A percentile compares a stretch with the other conserved stretches of the same genome.
Conservation (phyloP, 1,140 invertebrate genomes). For the Harpegnathos saltator region DNA sequence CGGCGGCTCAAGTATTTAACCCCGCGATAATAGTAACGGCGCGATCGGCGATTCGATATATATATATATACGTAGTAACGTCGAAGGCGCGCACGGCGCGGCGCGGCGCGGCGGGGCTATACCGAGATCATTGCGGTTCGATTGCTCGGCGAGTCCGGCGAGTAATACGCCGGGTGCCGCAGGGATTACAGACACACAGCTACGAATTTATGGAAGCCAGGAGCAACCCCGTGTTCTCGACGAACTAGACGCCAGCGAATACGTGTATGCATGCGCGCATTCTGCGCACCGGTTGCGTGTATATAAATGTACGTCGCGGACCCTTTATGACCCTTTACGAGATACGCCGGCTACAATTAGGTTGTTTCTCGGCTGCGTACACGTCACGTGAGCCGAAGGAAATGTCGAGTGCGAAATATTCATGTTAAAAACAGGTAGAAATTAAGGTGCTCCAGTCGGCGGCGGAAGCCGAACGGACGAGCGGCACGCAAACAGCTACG, state of each 20-base stretch:
- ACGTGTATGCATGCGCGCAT: conserved; percentile 8
- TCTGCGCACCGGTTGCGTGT: neutral
- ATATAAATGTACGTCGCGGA: neutral
- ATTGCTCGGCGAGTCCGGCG: conserved; percentile 64
- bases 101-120: too few relatives aligned
- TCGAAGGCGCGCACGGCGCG: conserved; percentile 52
- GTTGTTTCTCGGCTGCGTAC: conserved; percentile 12
- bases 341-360: conserved; percentile 11
- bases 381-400: conserved; percentile 21
- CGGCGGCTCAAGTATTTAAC: conserved; percentile 66
- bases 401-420: conserved; percentile 31
- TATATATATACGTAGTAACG: too few relatives aligned
- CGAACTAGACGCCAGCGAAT: conserved; percentile 19
- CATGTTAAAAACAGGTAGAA: neutral
- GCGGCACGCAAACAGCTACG: neutral
- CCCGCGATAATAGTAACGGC: conserved; percentile 50
- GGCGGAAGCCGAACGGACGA: neutral
- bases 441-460: conserved; percentile 17
- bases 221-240: conserved; percentile 59
- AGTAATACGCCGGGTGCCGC: conserved; percentile 66
- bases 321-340: conserved; percentile 15
- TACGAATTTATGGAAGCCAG: conserved; percentile 71
- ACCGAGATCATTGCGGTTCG: conserved; percentile 69
- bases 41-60: conserved; percentile 65
- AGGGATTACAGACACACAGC: conserved; percentile 64